Conservation (phyloP, 2,888 invertebrate species). For the Dynastes hyllus region DNA sequence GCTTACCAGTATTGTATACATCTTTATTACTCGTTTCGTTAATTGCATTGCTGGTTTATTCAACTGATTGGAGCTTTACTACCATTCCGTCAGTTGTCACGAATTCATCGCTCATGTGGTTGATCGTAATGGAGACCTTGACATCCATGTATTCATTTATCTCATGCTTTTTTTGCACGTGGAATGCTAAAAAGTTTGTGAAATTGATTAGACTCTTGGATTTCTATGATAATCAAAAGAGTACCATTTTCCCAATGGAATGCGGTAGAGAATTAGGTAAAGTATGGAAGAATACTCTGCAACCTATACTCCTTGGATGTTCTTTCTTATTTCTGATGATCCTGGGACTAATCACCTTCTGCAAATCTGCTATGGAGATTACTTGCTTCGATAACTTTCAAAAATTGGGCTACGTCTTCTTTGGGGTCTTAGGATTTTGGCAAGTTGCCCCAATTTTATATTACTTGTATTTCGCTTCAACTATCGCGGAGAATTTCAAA, state of each 20-base stretch:
- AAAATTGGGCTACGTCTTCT: constrained; percentile 43
- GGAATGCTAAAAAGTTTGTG: constrained; percentile 54
- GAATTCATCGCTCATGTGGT: constrained; percentile 19
- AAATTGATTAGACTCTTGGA: constrained; percentile 57
- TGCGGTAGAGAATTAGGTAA: neutral
- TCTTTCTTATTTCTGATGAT: neutral
- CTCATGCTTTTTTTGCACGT: constrained; percentile 54
- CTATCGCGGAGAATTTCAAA: constrained; percentile 55
- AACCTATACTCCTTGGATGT: neutral
- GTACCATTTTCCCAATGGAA: neutral
- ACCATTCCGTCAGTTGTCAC: no score
- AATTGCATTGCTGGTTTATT: neutral
- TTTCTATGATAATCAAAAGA: constrained; percentile 55
- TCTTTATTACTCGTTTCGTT: constrained; percentile 9
- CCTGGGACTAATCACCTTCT: constrained; percentile 12
- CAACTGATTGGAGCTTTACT: constrained; percentile 1
- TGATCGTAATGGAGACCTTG: constrained; percentile 49
- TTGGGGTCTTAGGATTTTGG: constrained; percentile 59
- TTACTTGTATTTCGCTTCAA: constrained; percentile 57
- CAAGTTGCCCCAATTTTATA: constrained; percentile 58
- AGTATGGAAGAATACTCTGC: neutral
- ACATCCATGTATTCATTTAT: constrained; percentile 53
- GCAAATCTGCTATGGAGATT: neutral
- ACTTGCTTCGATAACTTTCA: neutral
- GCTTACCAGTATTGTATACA: constrained; percentile 36